Evolutionary conservation across 1,140 invertebrate genomes (phyloP).

Genomic region (Eubasilissa regina): DNA sequence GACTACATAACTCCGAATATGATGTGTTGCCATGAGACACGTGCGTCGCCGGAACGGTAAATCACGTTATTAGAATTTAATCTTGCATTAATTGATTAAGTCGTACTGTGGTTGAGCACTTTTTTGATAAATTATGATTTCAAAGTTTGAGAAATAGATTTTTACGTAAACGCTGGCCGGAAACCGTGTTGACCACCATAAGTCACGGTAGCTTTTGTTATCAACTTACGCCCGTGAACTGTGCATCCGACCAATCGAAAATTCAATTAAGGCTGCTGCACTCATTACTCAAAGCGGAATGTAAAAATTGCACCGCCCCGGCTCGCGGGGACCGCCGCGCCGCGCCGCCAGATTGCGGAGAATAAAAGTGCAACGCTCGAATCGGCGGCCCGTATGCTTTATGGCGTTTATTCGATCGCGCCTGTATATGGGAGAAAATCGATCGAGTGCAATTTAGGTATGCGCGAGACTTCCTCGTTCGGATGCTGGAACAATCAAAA

Average conservation of each 20-base stretch:
- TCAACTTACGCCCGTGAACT: background rate
- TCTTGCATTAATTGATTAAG: too few relatives aligned
- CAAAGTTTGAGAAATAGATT: too few relatives aligned
- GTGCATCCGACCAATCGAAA: slow-evolving; percentile 6
- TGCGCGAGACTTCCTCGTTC: background rate
- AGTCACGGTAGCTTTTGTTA: background rate
- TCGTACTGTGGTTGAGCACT: too few relatives aligned
- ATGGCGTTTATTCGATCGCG: slow-evolving; percentile 23
- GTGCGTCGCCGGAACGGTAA: too few relatives aligned
- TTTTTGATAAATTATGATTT: too few relatives aligned
- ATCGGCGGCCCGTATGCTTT: slow-evolving; percentile 21
- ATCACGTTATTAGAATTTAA: too few relatives aligned
- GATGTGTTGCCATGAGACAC: too few relatives aligned
- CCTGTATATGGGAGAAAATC: background rate
- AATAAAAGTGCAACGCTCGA: slow-evolving; percentile 30
- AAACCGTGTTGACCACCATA: too few relatives aligned
- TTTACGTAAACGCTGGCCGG: too few relatives aligned
- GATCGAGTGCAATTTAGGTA: slow-evolving; percentile 17
- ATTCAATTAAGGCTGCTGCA: slow-evolving; percentile 31
- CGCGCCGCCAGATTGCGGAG: background rate
- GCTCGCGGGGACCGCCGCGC: background rate
- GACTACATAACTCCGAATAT: too few relatives aligned
- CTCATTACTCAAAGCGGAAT: slow-evolving; percentile 4
- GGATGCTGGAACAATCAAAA: too few relatives aligned
- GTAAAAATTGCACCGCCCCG: slow-evolving; percentile 13